Base-by-base conservation (phyloP, 2,888 invertebrate genomes). In the Diplolepis rosae region DNA sequence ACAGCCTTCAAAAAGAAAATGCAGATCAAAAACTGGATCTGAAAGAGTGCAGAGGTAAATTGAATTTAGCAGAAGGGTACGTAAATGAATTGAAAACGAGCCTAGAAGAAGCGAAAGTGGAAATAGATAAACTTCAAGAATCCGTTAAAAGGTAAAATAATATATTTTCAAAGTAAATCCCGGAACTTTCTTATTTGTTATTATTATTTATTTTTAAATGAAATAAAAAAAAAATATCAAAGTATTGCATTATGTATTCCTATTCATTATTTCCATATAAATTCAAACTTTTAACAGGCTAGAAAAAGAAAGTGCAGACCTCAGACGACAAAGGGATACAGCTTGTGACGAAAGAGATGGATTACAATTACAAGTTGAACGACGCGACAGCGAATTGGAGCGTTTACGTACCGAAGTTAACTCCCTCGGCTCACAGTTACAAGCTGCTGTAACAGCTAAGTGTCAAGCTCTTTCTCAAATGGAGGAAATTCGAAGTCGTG, bases 401-500 rank as follows among this genome's bases (percentile, higher is more conserved):
- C 91, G 94, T 66, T 88, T 95, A 71, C 93, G 93, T 80, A 90
- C 92, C 3, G 96, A 94, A 86, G 89, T 95, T 75, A 90, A 91
- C 54, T 90, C 92, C 1, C 89, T 96, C 67, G 92, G 94, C n/a
- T 91, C 92, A 79, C 95, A 96, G 88, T 88, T 97, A 39, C 92
- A 94, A 79, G 88, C 91, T 65, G 94, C 96, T 24, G 93, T 95
- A 74, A 92, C 93, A 80, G 92, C 94, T 1, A 97, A 96, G 90
- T 96, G 95, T 89, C 95, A 96, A 89, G 95, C 95, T 0, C 88
- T 96, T 65, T 93, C 94, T 5, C 92, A 94, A 77, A 91, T 93
- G 72, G 95, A 96, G 88, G 96, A 96, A 89, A 91, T 96, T 45
- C 92, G 94, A 80, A 94, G 95, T 76, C 94, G 94, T 86, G 95